phyloP scores from a whole-genome alignment of 2,797 vertebrate genomes.

The Erithacus rubecula region DNA sequence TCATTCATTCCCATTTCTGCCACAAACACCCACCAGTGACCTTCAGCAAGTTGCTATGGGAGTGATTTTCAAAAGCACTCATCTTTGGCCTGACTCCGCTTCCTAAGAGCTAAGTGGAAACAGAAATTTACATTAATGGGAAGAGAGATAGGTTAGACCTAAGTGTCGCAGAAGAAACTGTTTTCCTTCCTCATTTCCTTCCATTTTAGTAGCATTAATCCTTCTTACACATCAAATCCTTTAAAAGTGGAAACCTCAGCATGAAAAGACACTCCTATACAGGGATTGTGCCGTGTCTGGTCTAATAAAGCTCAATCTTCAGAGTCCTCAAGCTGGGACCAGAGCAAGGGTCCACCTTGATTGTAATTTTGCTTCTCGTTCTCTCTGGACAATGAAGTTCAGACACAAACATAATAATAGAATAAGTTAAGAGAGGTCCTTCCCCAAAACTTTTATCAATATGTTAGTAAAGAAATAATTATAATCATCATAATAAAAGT shows the following conservation, averaged over 20 bases:
- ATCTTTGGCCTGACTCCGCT: not conserved
- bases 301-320: not conserved
- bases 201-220: not conserved
- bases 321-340: not conserved
- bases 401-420: not conserved
- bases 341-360: not conserved
- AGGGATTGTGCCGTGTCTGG: not conserved
- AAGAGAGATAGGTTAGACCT: not conserved
- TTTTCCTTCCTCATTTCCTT: not conserved
- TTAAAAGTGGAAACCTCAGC: not conserved
- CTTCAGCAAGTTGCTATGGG: conserved; percentile 14
- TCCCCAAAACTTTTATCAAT: not conserved
- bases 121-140: not conserved
- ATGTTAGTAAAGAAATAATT: not conserved
- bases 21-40: conserved; percentile 40
- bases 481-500: not conserved
- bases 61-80: conserved; percentile 19
- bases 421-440: not conserved
- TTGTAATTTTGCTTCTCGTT: not conserved
- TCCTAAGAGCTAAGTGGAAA: conserved; percentile 32
- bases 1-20: conserved; percentile 25
- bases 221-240: not conserved
- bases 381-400: not conserved
- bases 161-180: not conserved
- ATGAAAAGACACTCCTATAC: not conserved